phyloP scores from a whole-genome alignment of 2,113 vertebrate species.

The Dipodomys stephensi region DNA sequence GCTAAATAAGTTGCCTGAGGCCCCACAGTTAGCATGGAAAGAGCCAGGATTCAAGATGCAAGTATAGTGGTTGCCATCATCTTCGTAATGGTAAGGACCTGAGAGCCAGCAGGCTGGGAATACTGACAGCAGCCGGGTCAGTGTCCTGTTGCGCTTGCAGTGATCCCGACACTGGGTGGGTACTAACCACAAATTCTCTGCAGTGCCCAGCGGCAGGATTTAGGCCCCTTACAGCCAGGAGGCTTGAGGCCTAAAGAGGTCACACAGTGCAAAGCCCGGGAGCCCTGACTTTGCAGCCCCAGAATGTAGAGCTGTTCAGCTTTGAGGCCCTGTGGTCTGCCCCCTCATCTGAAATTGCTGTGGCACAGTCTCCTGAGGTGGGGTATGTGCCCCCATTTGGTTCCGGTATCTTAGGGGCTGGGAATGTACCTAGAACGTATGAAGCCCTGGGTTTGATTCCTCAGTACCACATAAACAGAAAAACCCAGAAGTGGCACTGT shows the following conservation, averaged over 20 bases:
- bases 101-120: accelerated
- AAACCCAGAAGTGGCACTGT: too few species aligned
- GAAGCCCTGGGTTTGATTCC: too few species aligned
- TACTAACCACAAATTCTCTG: background rate
- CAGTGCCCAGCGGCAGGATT: background rate
- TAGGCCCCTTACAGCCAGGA: background rate
- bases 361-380: background rate
- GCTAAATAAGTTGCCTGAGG: background rate
- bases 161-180: background rate
- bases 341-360: background rate
- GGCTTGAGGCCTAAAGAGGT: background rate
- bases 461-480: too few species aligned
- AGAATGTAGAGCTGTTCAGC: background rate
- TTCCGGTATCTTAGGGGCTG: background rate
- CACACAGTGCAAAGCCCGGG: background rate
- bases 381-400: accelerated
- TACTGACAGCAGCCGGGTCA: accelerated
- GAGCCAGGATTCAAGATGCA: background rate
- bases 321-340: background rate
- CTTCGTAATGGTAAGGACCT: accelerated
- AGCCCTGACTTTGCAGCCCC: background rate
- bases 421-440: too few species aligned
- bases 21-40: background rate
- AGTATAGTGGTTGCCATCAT: too few species aligned
- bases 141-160: accelerated